Evolutionary conservation across 2,888 invertebrate genomes (phyloP), one percentile per base, ranked within the genome.

Genomic region (Phorcus lineatus): DNA sequence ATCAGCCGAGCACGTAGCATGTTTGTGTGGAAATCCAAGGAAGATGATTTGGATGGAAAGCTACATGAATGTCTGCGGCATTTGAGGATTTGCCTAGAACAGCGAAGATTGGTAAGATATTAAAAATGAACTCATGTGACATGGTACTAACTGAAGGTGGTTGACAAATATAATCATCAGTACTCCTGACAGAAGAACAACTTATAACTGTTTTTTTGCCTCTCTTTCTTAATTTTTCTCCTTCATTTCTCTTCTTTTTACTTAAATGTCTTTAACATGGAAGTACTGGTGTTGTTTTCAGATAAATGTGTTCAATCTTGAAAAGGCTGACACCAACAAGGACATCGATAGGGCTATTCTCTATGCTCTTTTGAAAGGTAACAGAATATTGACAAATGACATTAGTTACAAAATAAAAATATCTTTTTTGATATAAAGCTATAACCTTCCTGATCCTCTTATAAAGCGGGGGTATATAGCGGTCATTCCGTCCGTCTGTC

Each of bases 271-370:
- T 36, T 47, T 1, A 47, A 11, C 11, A 47, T 11, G 47, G 4
- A 9, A 47, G 1, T 47, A 6, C 4, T 47, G 47, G 6, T 47
- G 47, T 47, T 53, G 22, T 83, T 86, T 85, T 53, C 86, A 92
- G 92, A 47, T 92, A 16, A 92, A 91, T 47, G 86, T 93, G 0
- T 92, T 91, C 83, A 83, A 88, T 47, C 81, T 92, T 79, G 88
- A 90, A 67, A 90, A 91, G 28, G 86, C 89, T 36, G 90, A 91
- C 11, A 87, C 88, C 3, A 83, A 80, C 54, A 88, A 90, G 75
- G 92, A 92, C 77, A 89, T 93, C 80, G 92, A 93, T 79, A 84
- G 91, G 75, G 92, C 92, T 36, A 91, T 93, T 52, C 83, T 93
- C 74, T 89, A 89, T 84, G 92, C 92, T n/a, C 82, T 93, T 22